Percentiles rank a stretch among this genome's conserved stretches.
These are phyloP conservation scores for Delia radicum DNA, from an alignment of 1,140 invertebrate genomes.

Conservation along the genomic window DNA sequence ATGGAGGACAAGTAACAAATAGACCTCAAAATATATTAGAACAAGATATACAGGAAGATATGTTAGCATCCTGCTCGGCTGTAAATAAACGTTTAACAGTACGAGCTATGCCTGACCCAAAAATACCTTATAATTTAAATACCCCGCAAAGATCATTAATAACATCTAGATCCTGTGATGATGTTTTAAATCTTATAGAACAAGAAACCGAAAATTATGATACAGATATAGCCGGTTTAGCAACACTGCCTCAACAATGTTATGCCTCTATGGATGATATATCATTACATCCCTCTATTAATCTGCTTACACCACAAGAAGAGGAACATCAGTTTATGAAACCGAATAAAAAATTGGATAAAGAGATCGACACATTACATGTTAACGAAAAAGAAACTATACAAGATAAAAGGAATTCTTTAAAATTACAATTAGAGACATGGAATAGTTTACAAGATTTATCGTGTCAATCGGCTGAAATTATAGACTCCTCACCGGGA, in stretches of 20 bases:
- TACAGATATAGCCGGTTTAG: neutral
- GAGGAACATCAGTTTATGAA: constrained; percentile 52
- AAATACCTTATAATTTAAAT: constrained; percentile 41
- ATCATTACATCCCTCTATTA: constrained; percentile 43
- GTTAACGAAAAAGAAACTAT: neutral
- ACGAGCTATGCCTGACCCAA: constrained; percentile 57
- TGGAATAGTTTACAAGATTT: constrained; percentile 18
- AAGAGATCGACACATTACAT: neutral
- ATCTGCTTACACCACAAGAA: constrained; percentile 30
- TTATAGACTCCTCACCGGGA: neutral
- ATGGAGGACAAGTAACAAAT: neutral
- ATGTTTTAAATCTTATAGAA: constrained; percentile 41
- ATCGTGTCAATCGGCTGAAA: neutral
- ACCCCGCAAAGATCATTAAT: constrained; percentile 44
- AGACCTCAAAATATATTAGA: constrained; percentile 1
- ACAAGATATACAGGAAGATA: constrained; percentile 4
- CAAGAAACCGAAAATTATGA: constrained; percentile 15
- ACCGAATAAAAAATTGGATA: constrained; percentile 24
- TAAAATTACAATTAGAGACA: neutral
- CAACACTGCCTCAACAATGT: neutral
- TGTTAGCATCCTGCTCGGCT: neutral
- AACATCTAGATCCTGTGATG: constrained; percentile 47
- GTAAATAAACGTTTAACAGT: constrained; percentile 57
- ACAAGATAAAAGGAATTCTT: neutral
- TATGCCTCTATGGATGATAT: constrained; percentile 43